Evolutionary conservation across 1,140 invertebrate genomes (phyloP), one percentile per base, ranked within the genome.

Genomic region (Listronotus bonariensis): DNA sequence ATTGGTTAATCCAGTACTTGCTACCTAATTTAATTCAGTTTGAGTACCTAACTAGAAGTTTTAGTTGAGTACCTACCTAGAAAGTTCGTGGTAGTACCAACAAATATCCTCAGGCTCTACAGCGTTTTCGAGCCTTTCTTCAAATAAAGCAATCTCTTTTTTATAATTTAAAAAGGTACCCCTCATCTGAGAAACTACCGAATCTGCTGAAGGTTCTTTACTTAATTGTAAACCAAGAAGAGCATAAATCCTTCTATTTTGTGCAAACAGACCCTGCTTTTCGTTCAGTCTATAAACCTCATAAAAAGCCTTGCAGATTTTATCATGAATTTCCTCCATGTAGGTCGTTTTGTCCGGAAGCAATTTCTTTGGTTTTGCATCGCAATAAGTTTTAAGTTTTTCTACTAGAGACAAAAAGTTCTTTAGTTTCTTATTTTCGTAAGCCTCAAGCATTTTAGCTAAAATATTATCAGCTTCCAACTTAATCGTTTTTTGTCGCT

Each of bases 51-150:
- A n/a, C n/a, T n/a, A n/a, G n/a, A n/a, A n/a, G 20, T 26, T 26
- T 41, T 41, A 11, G 7, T 3, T 41, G n/a, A 9, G 3, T 14
- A 26, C 18, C 18, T 58, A 71, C 18, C 80, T 69, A n/a, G 82
- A 74, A 14, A 83, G 62, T 69, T 84, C 83, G 55, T 84, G 81
- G 73, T 80, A 81, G 14, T 82, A 72, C 82, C 82, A 84, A 69
- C 79, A 69, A 11, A 73, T 53, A 55, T 78, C 77, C 43, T 72
- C 46, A 8, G 64, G 51, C 36, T 41, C 58, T 56, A 60, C 58
- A 2, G 76, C 73, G 9, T 69, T 70, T 14, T 68, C 40, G 10
- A 78, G 18, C 0, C 77, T 68, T 34, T 68, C 48, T 56, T 73
- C 69, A 31, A 71, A 72, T 9, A 72, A 53, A 32, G 26, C 15